These are phyloP conservation scores for Lytechinus pictus DNA, from an alignment of 35 echinoderm and acorn worm species.

Conservation along the genomic window DNA sequence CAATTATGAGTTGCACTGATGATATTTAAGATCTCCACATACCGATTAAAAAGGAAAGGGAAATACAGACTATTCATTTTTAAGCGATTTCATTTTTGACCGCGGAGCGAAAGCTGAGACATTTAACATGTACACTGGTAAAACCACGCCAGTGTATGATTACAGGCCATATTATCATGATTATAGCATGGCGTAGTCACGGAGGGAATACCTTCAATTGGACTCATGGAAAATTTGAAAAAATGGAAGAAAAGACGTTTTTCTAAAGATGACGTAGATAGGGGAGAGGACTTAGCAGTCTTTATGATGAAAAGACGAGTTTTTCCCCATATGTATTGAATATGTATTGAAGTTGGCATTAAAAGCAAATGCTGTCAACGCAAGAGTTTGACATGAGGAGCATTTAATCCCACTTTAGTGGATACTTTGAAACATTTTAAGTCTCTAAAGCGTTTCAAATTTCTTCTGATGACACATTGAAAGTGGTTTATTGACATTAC, in stretches of 20 bases:
- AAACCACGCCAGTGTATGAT: neutral
- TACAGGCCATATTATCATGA: neutral
- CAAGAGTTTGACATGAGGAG: neutral
- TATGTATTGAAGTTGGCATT: neutral
- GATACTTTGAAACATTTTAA: too few relatives aligned
- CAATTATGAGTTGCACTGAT: too few relatives aligned
- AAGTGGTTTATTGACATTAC: neutral
- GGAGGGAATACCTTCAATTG: neutral
- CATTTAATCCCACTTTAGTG: neutral
- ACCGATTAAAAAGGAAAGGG: too few relatives aligned
- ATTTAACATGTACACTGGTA: neutral
- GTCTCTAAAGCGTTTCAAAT: neutral
- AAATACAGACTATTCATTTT: neutral
- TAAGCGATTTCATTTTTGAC: neutral
- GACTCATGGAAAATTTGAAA: neutral
- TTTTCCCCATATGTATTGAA: neutral
- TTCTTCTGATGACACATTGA: neutral
- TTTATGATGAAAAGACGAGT: neutral
- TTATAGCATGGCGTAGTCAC: neutral
- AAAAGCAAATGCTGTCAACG: neutral
- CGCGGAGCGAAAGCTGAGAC: neutral
- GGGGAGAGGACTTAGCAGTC: neutral
- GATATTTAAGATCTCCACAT: too few relatives aligned
- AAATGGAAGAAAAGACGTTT: neutral
- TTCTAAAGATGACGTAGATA: neutral